Percentiles rank a stretch among this genome's conserved stretches.
Conservation (phyloP, 2,797 vertebrate genomes). For the Pelochelys cantorii region DNA sequence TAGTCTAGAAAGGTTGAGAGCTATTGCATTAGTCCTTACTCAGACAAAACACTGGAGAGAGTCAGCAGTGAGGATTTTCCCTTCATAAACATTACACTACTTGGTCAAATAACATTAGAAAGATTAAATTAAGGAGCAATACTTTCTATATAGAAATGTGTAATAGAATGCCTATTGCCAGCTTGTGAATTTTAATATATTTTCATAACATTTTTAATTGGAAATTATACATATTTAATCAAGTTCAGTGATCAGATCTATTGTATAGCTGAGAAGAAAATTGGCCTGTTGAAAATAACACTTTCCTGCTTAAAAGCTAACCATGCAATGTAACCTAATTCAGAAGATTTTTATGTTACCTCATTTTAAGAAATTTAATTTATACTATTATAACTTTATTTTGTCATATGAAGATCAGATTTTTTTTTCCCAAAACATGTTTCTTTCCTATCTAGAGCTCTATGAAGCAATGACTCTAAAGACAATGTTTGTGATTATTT, state of each 20-base stretch:
- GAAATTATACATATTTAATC: constrained; percentile 14
- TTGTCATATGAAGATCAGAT: neutral
- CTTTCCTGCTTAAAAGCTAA: constrained; percentile 20
- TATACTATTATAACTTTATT: neutral
- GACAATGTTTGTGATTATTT: neutral
- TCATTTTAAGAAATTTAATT: neutral
- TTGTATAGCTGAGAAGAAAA: constrained; percentile 14
- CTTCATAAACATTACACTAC: constrained; percentile 69
- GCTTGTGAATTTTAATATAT: neutral
- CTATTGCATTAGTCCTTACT: constrained; percentile 43
- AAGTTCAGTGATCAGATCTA: constrained; percentile 15
- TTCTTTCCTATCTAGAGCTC: constrained; percentile 54
- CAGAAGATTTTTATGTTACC: neutral
- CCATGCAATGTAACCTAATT: neutral
- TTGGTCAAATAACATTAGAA: constrained; percentile 70
- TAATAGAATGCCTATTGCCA: constrained; percentile 11
- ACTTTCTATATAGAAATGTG: constrained; percentile 63
- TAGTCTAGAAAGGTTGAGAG: no score
- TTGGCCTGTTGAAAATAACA: constrained; percentile 44
- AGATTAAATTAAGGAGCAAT: constrained; percentile 63
- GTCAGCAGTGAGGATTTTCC: constrained; percentile 67
- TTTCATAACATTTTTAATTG: constrained; percentile 40
- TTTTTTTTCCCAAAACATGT: constrained; percentile 32
- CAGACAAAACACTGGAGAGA: constrained; percentile 68
- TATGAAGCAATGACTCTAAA: constrained; percentile 47